Base-by-base conservation (phyloP, 2,888 invertebrate species). In the Torymus tubicola region DNA sequence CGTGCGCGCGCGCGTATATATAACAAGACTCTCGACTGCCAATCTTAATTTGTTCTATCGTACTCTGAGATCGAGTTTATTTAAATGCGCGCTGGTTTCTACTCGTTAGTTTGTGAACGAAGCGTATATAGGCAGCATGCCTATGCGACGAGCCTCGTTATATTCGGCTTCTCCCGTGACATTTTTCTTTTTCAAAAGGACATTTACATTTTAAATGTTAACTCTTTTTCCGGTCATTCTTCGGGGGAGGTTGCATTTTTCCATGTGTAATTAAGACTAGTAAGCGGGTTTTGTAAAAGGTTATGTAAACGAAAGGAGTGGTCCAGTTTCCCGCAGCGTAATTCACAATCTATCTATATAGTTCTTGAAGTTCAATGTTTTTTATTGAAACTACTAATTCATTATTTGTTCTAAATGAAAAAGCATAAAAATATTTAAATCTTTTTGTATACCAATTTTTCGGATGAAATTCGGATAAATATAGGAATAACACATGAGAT, bases 81-180 rank as follows among this genome's bases (percentile, higher is more conserved):
- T 67, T 21, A 58, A 74, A 74, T 73, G 53, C 64, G 73, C 14
- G n/a, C n/a, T 14, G 58, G 42, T 74, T 74, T 74, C 74, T 74
- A 74, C 64, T 65, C 57, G 57, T 72, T 72, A 72, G 61, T 16
- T 68, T 63, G 60, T 52, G 50, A 61, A 52, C n/a, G 11, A 52
- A 60, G 8, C 21, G 8, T 52, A 14, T 13, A 21, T 72, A 53
- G 42, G 42, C 42, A 42, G 42, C 42, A 8, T 21, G 42, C 42
- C 42, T 53, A 57, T 11, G 16, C 42, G 16, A 11, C 5, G 5
- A 16, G 53, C 16, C 71, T 78, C 24, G 52, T 63, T 72, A 63
- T 52, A 61, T 21, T 42, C 42, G 42, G 2, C 52, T 21, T 64
- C 18, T 70, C 16, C 42, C 58, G 11, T 67, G 8, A 69, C 14